Evolutionary conservation across 2,113 vertebrate species (phyloP), one percentile per base, ranked within the genome.

Genomic region (Scophthalmus maximus): DNA sequence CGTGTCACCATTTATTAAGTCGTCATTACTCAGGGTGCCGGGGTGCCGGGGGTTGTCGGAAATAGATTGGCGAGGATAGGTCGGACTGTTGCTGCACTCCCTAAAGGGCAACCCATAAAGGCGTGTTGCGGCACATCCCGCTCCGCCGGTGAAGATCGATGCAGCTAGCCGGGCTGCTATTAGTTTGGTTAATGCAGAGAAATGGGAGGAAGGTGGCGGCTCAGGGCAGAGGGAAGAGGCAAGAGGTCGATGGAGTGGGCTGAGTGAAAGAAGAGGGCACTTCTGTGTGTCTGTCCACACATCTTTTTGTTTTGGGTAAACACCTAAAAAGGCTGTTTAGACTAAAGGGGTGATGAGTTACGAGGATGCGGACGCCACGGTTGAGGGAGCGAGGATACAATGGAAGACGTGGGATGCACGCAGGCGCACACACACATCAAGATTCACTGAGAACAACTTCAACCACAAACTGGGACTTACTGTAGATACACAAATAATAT

Each of bases 1-100:
- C 59, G 69, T 86, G 87, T 93, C 90, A 81, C 88, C 86, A 87
- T 91, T 92, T 90, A 94, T 93, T 92, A 93, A 93, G 91, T 86
- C 86, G 84, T 94, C 91, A 90, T 93, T 88, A 91, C 90, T 89
- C 86, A 90, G 74, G 66, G 74, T 78, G 84, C 65, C 7, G 66
- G 26, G 55, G 58, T 65, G 80, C 78, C 47, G 47, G 42, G 67
- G 69, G 68, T 61, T 36, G 79, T 86, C 70, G 44, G 84, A 88
- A 90, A 92, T 91, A 91, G 90, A 86, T 80, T 36, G 29, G 68
- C 64, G 20, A 51, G 78, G 82, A 90, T 87, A 85, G 89, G 88
- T 68, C 47, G 36, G 30, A 30, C 85, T 86, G 87, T 84, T 89
- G 87, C 87, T 86, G 86, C 81, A 56, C 86, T 79, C 78, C 78